Base-by-base conservation (phyloP, 2,113 vertebrate genomes). In the Triplophysa dalaica region DNA sequence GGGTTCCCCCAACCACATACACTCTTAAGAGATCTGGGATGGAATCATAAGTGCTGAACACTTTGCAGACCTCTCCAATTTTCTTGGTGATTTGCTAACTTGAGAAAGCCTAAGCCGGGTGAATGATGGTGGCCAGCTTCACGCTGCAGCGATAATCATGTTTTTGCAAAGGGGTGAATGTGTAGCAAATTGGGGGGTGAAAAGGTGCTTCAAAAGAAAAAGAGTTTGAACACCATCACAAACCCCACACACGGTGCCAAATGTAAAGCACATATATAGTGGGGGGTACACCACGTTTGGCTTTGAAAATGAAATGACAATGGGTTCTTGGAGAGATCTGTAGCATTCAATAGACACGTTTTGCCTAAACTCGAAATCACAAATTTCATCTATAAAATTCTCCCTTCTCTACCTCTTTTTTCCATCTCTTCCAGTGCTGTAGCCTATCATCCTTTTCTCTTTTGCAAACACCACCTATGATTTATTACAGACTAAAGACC, bases 61-160 rank as follows among this genome's bases (percentile, higher is more conserved):
- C 88, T 92, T 88, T 87, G 88, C 91, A 93, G 92, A 86, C 89
- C 88, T 89, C 72, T 73, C 85, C 90, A 92, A 93, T 92, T 93
- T 93, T 92, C 91, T 91, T 89, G 89, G 87, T 87, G 86, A 92
- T 93, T 92, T 93, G 91, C 91, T 84, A 91, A 91, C 89, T 90
- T 92, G 86, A 92, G 84, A 91, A 91, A 89, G 85, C 86, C 69
- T 58, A 81, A 85, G 83, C 90, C 29, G 68, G 91, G 89, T 89
- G 89, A 90, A 89, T 91, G 90, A 93, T 92, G 90, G 92, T 86
- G 85, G 86, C 80, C 86, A 87, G 90, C 87, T 91, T 91, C 90
- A 91, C 89, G 90, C 89, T 88, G 85, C 54, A 70, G 88, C 86
- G 87, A 91, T 92, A 92, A 93, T 91, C 89, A 89, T 92, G 90